Base-by-base conservation (phyloP, 2,888 invertebrate genomes). In the Ctenicera cuprea region DNA sequence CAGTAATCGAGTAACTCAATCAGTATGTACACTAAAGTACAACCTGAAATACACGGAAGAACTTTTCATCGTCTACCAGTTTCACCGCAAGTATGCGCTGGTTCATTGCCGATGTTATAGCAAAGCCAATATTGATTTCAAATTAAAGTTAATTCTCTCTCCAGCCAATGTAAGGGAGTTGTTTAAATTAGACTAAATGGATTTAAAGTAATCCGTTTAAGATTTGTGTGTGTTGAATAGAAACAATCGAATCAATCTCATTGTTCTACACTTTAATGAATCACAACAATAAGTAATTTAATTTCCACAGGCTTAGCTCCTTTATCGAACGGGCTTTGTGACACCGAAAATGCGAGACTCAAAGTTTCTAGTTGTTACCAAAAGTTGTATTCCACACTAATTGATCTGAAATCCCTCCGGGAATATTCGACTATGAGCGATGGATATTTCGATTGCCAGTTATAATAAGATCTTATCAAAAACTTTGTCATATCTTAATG, bases 101-200 rank as follows among this genome's bases (percentile, higher is more conserved):
- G 70, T 63, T 70, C 57, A 65, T 48, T 65, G 59, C 59, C 22
- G 37, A 48, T 63, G 52, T 63, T 62, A 63, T 62, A 63, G 63
- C 62, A 41, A 63, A 61, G 41, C 59, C 61, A 62, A 66, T 66
- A 72, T 72, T 66, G 72, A 72, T 72, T 72, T 72, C 62, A 72
- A 72, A 72, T 72, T 67, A 62, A 62, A 67, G 72, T 67, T 72
- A 72, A 67, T 26, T 26, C 54, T 65, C 62, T 33, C 54, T 18
- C 61, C 57, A 30, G 9, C 67, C 72, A 43, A 63, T 63, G 67
- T 62, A 67, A 54, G 61, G 26, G 26, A 22, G 67, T 63, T 67
- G 67, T 67, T 62, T 67, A 61, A 72, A 67, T 57, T 37, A 18
- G 62, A 67, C 48, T 72, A 66, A 72, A 67, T 43, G 59, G 67